These are phyloP conservation scores for Distichodus sexfasciatus DNA, from an alignment of 2,797 vertebrate genomes.

Conservation along the genomic window DNA sequence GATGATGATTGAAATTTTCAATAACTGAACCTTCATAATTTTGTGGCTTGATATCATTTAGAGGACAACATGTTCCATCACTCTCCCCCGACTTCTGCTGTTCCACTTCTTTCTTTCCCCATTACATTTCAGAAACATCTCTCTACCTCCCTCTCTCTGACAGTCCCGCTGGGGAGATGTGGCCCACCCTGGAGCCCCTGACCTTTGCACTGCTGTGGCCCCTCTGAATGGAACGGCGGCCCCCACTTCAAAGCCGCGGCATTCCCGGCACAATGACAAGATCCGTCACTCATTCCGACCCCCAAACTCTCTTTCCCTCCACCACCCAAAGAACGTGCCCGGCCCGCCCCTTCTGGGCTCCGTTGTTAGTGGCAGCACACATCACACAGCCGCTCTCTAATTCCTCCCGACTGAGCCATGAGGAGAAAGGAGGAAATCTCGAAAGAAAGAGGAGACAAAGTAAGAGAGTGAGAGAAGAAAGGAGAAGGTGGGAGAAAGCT, in stretches of 20 bases:
- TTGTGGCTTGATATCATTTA: slow-evolving; percentile 30
- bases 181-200: slow-evolving; percentile 56
- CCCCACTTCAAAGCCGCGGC: slow-evolving; percentile 56
- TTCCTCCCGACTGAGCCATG: slow-evolving; percentile 53
- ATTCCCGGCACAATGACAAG: slow-evolving; percentile 43
- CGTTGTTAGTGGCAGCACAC: slow-evolving; percentile 41
- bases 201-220: slow-evolving; percentile 50
- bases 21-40: too few species aligned
- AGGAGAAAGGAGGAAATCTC: slow-evolving; percentile 15
- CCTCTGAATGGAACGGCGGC: slow-evolving; percentile 42
- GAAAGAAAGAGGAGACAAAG: neutral
- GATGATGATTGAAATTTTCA: too few species aligned
- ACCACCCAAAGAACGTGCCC: slow-evolving; percentile 27
- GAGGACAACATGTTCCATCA: slow-evolving; percentile 16
- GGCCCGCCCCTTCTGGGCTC: slow-evolving; percentile 22
- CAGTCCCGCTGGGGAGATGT: slow-evolving; percentile 33
- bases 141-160: slow-evolving; percentile 23
- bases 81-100: neutral
- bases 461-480: neutral
- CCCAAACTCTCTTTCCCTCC: slow-evolving; percentile 1
- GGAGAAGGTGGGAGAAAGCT: slow-evolving; percentile 24
- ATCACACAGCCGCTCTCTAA: slow-evolving; percentile 53
- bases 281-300: slow-evolving; percentile 39
- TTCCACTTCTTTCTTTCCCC: slow-evolving; percentile 6
- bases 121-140: slow-evolving; percentile 36